These are phyloP conservation scores for Styela plicata DNA, from an alignment of 23 tunicate species.

Conservation along the genomic window DNA sequence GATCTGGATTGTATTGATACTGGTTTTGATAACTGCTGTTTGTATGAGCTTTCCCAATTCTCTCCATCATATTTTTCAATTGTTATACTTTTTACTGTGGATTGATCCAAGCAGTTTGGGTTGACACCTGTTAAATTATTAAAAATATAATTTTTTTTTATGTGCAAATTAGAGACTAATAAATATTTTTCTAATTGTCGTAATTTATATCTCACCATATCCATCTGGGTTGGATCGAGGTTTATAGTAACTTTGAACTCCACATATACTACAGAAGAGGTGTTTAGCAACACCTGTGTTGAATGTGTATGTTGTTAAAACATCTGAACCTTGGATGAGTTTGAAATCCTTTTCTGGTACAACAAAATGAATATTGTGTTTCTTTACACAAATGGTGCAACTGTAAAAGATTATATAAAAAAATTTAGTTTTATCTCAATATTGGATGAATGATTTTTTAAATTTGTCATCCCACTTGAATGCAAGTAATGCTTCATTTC, in stretches of 20 bases:
- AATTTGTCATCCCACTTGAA: too few relatives aligned
- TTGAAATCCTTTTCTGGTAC: constrained; percentile 63
- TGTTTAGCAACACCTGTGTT: constrained; percentile 87
- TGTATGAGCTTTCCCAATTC: constrained; percentile 79
- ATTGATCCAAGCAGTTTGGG: constrained; percentile 71
- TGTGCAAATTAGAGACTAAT: not conserved
- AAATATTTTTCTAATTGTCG: not conserved
- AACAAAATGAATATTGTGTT: constrained; percentile 79
- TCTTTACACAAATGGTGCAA: constrained; percentile 83
- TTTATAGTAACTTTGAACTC: constrained; percentile 86
- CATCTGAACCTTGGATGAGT: constrained; percentile 47
- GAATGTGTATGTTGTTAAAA: constrained; percentile 75
- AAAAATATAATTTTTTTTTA: not conserved
- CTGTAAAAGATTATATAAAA: constrained; percentile 20
- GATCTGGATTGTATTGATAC: constrained; percentile 77
- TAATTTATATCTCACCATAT: constrained; percentile 43
- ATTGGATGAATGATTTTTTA: too few relatives aligned
- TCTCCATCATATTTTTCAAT: constrained; percentile 70
- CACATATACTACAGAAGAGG: constrained; percentile 81
- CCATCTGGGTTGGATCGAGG: constrained; percentile 97
- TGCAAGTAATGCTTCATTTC: too few relatives aligned
- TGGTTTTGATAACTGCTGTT: constrained; percentile 50
- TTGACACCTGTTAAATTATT: constrained; percentile 81
- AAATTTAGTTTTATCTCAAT: too few relatives aligned
- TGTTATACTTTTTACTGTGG: constrained; percentile 55